Percentiles rank a stretch among this genome's conserved stretches.
phyloP scores from a whole-genome alignment of 2,888 invertebrate genomes.

The Polymixis flavicincta region DNA sequence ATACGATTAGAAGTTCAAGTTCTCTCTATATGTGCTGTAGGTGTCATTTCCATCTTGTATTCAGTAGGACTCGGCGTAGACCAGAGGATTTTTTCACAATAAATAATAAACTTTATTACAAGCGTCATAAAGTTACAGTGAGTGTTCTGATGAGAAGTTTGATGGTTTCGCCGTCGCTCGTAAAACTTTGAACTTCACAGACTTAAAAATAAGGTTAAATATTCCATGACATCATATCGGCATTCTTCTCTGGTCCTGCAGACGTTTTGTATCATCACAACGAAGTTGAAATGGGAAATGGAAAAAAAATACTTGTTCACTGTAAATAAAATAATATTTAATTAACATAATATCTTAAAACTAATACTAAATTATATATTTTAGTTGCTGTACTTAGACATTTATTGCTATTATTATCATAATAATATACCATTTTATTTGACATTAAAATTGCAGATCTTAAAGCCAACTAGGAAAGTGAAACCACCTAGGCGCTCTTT shows the following conservation, averaged over 20 bases:
- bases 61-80: neutral
- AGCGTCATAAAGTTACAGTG: neutral
- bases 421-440: slow-evolving; percentile 3
- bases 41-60: neutral
- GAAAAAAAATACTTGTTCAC: slow-evolving; percentile 8
- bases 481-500: no score
- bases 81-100: neutral
- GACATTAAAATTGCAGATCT: slow-evolving; percentile 8
- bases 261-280: neutral
- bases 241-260: neutral
- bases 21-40: neutral
- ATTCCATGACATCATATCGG: neutral
- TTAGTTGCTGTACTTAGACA: slow-evolving; percentile 28
- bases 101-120: neutral
- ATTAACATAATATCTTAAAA: slow-evolving; percentile 49
- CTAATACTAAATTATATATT: slow-evolving; percentile 41
- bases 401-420: slow-evolving; percentile 15
- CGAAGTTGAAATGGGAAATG: neutral
- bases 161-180: neutral
- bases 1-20: no score
- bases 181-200: neutral
- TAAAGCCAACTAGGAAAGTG: no score
- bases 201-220: neutral
- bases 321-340: slow-evolving; percentile 51
- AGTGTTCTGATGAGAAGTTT: neutral